Conservation (phyloP, 2,888 invertebrate species). For the Eristalinus sepulchralis region DNA sequence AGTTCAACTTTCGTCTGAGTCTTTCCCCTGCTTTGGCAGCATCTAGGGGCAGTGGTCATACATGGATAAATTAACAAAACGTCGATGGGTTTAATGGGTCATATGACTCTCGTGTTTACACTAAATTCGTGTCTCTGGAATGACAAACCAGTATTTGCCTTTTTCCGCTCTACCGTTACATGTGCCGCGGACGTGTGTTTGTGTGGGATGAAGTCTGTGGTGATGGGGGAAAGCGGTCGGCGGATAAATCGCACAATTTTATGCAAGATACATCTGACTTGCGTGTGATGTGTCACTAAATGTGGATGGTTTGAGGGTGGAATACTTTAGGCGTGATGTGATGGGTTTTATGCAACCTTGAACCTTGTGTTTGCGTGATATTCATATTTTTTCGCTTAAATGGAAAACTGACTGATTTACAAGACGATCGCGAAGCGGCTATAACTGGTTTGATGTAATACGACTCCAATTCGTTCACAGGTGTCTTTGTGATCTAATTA, state of each 20-base stretch:
- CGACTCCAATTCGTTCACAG: not conserved
- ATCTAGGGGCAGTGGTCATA: not conserved
- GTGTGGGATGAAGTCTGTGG: not conserved
- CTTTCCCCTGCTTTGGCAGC: not conserved
- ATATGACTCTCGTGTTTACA: not conserved
- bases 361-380: not conserved
- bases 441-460: not conserved
- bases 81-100: not conserved
- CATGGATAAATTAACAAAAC: too few relatives aligned
- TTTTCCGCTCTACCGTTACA: not conserved
- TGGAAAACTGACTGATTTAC: not conserved
- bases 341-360: constrained; percentile 23
- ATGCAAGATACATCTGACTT: not conserved
- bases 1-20: constrained; percentile 36
- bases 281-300: not conserved
- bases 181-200: not conserved
- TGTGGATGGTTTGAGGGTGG: not conserved
- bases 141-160: not conserved
- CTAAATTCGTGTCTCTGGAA: not conserved
- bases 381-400: not conserved
- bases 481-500: constrained; percentile 2
- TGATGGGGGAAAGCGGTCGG: not conserved
- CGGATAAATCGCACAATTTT: not conserved
- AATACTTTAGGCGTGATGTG: not conserved
- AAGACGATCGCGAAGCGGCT: not conserved